Conservation (phyloP, 2,113 vertebrate genomes). For the Indicator maculatus region DNA sequence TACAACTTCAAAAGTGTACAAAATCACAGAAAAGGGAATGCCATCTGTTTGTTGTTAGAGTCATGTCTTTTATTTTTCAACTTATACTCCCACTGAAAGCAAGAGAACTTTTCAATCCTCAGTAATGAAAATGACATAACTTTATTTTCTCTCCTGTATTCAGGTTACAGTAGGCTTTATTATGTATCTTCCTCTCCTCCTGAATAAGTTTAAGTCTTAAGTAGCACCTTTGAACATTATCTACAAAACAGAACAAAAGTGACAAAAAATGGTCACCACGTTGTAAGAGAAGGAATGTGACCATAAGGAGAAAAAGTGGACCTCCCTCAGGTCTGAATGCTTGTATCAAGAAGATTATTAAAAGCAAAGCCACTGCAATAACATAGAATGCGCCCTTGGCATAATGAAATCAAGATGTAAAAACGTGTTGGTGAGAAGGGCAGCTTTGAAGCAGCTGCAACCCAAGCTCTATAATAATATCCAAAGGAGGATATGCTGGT, state of each 20-base stretch:
- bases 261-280: conserved; percentile 4
- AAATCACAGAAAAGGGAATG: conserved; percentile 70
- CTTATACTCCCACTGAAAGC: conserved; percentile 68
- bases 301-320: background rate
- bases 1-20: conserved; percentile 77
- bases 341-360: conserved; percentile 42
- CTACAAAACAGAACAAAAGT: conserved; percentile 28
- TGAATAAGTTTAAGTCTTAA: conserved; percentile 3
- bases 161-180: conserved; percentile 31
- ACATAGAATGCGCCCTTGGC: background rate
- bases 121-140: conserved; percentile 69
- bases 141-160: conserved; percentile 49
- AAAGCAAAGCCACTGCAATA: conserved; percentile 59
- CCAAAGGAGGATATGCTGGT: conserved; percentile 54
- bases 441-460: conserved; percentile 71
- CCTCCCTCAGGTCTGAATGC: conserved; percentile 49
- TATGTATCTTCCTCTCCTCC: conserved; percentile 35
- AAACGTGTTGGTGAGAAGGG: conserved; percentile 62
- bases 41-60: conserved; percentile 81
- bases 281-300: conserved; percentile 30
- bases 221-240: background rate
- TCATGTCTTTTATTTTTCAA: conserved; percentile 74
- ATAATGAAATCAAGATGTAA: conserved; percentile 75
- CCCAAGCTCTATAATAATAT: conserved; percentile 26
- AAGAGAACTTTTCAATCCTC: conserved; percentile 58